phyloP scores from a whole-genome alignment of 2,113 vertebrate species.

The Sinocyclocheilus grahami region DNA sequence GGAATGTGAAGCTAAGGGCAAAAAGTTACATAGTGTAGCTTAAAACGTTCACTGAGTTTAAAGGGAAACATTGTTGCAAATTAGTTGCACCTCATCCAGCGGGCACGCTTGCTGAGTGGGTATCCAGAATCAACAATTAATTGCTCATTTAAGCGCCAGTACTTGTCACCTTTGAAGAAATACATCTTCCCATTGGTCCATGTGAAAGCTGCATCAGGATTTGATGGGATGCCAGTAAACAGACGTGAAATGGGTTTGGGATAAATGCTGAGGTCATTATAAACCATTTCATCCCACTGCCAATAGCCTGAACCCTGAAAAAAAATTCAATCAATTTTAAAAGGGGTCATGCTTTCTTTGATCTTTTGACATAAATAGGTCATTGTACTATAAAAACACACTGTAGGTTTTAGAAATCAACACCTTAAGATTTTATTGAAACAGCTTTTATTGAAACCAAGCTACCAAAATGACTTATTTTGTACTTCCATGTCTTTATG shows the following conservation, averaged over 20 bases:
- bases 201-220: slow-evolving; percentile 79
- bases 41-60: background rate
- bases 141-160: slow-evolving; percentile 81
- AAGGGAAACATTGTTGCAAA: background rate
- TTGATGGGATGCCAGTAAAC: slow-evolving; percentile 76
- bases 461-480: background rate
- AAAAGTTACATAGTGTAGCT: background rate
- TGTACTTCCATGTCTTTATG: no score
- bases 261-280: slow-evolving; percentile 71
- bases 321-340: background rate
- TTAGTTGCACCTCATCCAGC: slow-evolving; percentile 82
- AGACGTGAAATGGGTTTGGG: slow-evolving; percentile 80
- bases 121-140: slow-evolving; percentile 80
- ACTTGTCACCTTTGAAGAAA: slow-evolving; percentile 84
- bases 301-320: slow-evolving; percentile 76
- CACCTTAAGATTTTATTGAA: background rate
- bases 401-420: background rate
- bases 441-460: background rate
- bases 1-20: background rate
- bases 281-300: slow-evolving; percentile 85
- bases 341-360: background rate
- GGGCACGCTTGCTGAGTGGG: slow-evolving; percentile 75
- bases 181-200: slow-evolving; percentile 83
- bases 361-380: background rate
- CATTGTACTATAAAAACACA: background rate